Conservation (phyloP, 2,888 invertebrate species). For the Volucella inanis region DNA sequence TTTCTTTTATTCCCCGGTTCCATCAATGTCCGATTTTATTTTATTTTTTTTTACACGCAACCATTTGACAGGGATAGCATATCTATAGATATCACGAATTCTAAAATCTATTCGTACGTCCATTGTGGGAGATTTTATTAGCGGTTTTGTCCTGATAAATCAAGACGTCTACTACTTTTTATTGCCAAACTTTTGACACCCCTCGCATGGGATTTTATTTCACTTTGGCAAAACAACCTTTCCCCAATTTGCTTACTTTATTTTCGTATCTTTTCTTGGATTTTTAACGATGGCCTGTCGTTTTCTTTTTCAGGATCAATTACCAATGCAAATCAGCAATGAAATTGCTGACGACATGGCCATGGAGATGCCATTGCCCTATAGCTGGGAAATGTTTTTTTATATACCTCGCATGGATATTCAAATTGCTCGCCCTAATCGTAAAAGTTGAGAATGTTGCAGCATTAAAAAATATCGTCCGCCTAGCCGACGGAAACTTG, state of each 20-base stretch:
- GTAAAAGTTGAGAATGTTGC: slow-evolving; percentile 73
- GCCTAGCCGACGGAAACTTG: slow-evolving; percentile 81
- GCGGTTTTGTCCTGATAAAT: too few species aligned
- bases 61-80: too few species aligned
- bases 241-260: not conserved
- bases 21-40: too few species aligned
- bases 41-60: too few species aligned
- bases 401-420: slow-evolving; percentile 69
- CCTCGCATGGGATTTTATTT: too few species aligned
- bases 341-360: slow-evolving; percentile 81
- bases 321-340: slow-evolving; percentile 82
- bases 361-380: slow-evolving; percentile 76
- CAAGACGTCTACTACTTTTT: too few species aligned
- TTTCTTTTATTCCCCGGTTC: too few species aligned
- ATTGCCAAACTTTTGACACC: too few species aligned
- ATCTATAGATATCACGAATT: too few species aligned
- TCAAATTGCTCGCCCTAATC: slow-evolving; percentile 63
- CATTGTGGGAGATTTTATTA: too few species aligned
- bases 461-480: slow-evolving; percentile 79
- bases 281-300: slow-evolving; percentile 6
- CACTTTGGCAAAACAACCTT: not conserved
- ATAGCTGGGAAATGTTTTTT: slow-evolving; percentile 62
- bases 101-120: too few species aligned
- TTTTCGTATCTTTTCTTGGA: not conserved
- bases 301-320: slow-evolving; percentile 75